Evolutionary conservation across 2,888 invertebrate genomes (phyloP).

Genomic region (Brachyptera putata): DNA sequence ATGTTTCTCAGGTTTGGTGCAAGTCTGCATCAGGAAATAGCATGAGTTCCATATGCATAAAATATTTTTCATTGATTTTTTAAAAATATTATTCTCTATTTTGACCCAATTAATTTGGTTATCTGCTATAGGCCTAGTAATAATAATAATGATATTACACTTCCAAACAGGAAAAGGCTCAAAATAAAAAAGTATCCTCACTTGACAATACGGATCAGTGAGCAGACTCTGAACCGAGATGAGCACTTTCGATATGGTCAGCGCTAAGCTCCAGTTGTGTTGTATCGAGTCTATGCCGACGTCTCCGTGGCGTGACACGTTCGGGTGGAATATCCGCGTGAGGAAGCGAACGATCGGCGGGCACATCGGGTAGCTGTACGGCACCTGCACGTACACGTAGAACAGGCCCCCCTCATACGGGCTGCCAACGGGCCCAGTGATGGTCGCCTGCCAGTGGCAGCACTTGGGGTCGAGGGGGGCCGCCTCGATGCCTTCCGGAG

Average conservation of each 20-base stretch:
- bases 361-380: slow-evolving; percentile 74
- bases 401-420: slow-evolving; percentile 94
- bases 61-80: too few species aligned
- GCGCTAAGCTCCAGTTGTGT: slow-evolving; percentile 93
- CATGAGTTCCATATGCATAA: too few species aligned
- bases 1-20: too few species aligned
- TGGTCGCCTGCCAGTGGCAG: slow-evolving; percentile 92
- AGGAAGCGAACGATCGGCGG: slow-evolving; percentile 90
- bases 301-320: slow-evolving; percentile 91
- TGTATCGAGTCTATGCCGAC: slow-evolving; percentile 93
- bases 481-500: slow-evolving; percentile 82
- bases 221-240: slow-evolving; percentile 83
- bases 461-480: slow-evolving; percentile 73
- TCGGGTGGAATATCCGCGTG: slow-evolving; percentile 91
- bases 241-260: slow-evolving; percentile 84
- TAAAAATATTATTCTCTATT: too few species aligned
- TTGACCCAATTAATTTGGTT: too few species aligned
- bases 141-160: too few species aligned
- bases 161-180: too few species aligned
- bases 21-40: too few species aligned
- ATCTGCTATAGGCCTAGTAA: too few species aligned
- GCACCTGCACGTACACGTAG: slow-evolving; percentile 74
- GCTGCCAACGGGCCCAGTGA: slow-evolving; percentile 86
- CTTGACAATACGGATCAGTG: slow-evolving; percentile 85
- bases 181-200: slow-evolving; percentile 46